Base-by-base conservation (phyloP, 2,797 vertebrate species). In the Syngnathus rostellatus region DNA sequence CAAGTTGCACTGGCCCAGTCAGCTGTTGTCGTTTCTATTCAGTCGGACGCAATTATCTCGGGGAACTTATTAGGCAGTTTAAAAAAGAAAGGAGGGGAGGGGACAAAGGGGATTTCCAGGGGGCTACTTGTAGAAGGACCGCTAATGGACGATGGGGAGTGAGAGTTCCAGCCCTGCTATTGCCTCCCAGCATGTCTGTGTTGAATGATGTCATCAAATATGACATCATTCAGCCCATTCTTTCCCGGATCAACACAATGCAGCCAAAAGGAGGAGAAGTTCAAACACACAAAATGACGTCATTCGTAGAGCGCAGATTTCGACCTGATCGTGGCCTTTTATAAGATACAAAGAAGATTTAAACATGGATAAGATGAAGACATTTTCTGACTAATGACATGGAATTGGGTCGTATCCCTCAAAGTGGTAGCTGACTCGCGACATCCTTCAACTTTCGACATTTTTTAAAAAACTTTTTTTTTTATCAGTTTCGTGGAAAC, bases 171-270 rank as follows among this genome's bases (percentile, higher is more conserved):
- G 68, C 65, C 65, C 54, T 6, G 16, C 75, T 81, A 74, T 81
- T 70, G 65, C 80, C 63, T 78, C 83, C 41, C 76, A 25, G 73
- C 83, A 83, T 76, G 83, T 85, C 76, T 75, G 82, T 74, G 76
- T 73, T 77, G 12, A 73, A 46, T 88, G 85, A 88, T 84, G 85
- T 89, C 83, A 86, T 75, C 73, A 71, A 66, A 81, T 57, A 87
- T 88, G 86, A 87, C 85, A 86, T 88, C 85, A 87, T 77, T 78
- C 76, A 45, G 8, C 69, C 72, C 65, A 67, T 66, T 40, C 65
- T 66, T 23, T 76, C 38, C 65, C 1, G 31, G 70, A 40, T 63
- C 57, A 8, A 6, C 61, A 51, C 25, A 16, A 67, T 17, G 45
- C 55, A n/a, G n/a, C 10, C 25, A 19, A 12, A 50, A 14, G 19